Evolutionary conservation across 2,113 vertebrate species (phyloP), one percentile per base, ranked within the genome.

Genomic region (Chiloscyllium plagiosum): DNA sequence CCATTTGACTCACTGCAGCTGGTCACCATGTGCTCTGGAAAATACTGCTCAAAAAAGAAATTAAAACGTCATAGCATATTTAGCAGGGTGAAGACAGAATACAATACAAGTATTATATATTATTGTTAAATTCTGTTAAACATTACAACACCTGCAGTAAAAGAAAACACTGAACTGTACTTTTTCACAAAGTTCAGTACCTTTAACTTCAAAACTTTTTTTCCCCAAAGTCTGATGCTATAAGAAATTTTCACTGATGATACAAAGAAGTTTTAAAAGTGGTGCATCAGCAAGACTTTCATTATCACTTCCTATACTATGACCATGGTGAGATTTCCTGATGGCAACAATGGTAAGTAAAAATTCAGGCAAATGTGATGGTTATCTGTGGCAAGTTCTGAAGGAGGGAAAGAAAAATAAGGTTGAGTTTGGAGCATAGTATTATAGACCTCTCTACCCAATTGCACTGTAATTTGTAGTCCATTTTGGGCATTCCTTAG

Each of bases 1-100:
- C 98, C 98, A 96, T 97, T 98, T 95, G 97, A 98, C 97, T 99
- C 98, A 97, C 97, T 98, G 96, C 98, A 98, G 97, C 98, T 98
- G 96, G 98, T 99, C 96, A 99, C 98, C 99, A 99, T 99, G 96
- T 98, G 98, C 96, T 99, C 98, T 96, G 99, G 99, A 97, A 99
- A 99, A 98, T 99, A 99, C 96, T 97, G 98, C 99, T 99, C 96
- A 85, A 96, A 96, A 83, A 69, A 97, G 97, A 96, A 96, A 95
- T 96, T 22, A 61, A 90, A 90, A 61, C n/a, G 29, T 83, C 15
- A 83, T 37, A 37, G 37, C 13, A 22, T 83, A 6, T 37, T 47
- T 42, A 19, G 37, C 80, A 83, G 19, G 78, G n/a, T 29, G 86
- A 89, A 56, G 20, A 50, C 29, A 90, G 50, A 61, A 29, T 90